These are phyloP conservation scores for Aplysina aerophoba DNA, from an alignment of 37 sponge, comb jelly and placozoan species.

Conservation along the genomic window DNA sequence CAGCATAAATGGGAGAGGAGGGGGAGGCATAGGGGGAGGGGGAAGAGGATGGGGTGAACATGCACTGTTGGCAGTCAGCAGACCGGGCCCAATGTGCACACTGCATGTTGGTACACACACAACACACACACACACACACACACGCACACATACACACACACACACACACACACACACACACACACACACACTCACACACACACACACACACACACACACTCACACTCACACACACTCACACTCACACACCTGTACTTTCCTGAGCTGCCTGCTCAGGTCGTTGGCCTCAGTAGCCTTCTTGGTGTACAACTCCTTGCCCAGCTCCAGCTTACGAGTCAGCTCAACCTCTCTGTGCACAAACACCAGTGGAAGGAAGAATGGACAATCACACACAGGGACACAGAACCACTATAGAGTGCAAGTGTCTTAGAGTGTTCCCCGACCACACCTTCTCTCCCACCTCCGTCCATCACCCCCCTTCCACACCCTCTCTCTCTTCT, in stretches of 20 bases:
- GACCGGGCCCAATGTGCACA: background rate
- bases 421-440: no score
- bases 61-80: background rate
- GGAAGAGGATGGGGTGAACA: background rate
- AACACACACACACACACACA: conserved; percentile 2
- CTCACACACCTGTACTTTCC: no score
- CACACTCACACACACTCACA: conserved; percentile 23
- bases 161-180: conserved; percentile 30
- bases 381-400: background rate
- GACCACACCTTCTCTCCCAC: no score
- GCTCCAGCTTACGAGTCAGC: background rate
- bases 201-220: conserved; percentile 25
- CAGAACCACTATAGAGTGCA: no score
- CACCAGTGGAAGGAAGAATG: background rate
- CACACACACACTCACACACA: conserved; percentile 21
- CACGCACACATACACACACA: conserved; percentile 18
- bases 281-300: conserved; percentile 8
- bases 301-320: conserved; percentile 2
- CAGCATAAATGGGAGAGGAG: no score
- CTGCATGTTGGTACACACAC: background rate
- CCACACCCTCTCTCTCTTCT: no score
- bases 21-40: no score
- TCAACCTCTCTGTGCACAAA: background rate
- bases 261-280: no score
- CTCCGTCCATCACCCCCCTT: no score